A percentile compares a stretch with the other conserved stretches of the same genome.
Evolutionary conservation across 2,113 vertebrate species (phyloP).

Genomic region (Pangasianodon hypophthalmus): DNA sequence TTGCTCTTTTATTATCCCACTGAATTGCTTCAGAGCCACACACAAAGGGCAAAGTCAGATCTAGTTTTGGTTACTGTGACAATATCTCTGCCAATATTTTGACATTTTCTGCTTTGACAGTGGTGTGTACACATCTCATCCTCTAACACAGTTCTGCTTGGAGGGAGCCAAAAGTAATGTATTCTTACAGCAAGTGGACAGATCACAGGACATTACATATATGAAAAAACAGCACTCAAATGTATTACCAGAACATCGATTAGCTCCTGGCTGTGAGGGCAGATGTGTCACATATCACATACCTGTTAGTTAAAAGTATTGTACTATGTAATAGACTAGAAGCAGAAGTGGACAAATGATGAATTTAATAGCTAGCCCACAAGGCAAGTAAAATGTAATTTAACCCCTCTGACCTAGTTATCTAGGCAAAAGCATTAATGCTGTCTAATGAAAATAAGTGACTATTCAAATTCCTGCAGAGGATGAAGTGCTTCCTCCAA

Average conservation of each 20-base stretch:
- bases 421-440: too few species aligned
- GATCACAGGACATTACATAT: too few species aligned
- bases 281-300: background rate
- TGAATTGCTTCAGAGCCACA: background rate
- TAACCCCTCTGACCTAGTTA: too few species aligned
- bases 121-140: background rate
- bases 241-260: background rate
- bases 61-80: background rate
- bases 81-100: background rate
- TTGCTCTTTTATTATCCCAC: background rate
- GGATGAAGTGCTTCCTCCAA: too few species aligned
- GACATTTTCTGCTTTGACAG: background rate
- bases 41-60: background rate
- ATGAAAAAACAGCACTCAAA: too few species aligned
- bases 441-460: too few species aligned
- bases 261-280: background rate
- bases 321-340: background rate
- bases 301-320: background rate
- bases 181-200: background rate
- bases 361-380: background rate
- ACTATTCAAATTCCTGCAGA: too few species aligned
- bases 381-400: background rate
- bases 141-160: background rate
- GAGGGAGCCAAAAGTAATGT: background rate
- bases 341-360: background rate